Percentiles rank a stretch among this genome's conserved stretches.
Evolutionary conservation across 1,140 invertebrate species (phyloP).

Genomic region (Drosophila nasuta): DNA sequence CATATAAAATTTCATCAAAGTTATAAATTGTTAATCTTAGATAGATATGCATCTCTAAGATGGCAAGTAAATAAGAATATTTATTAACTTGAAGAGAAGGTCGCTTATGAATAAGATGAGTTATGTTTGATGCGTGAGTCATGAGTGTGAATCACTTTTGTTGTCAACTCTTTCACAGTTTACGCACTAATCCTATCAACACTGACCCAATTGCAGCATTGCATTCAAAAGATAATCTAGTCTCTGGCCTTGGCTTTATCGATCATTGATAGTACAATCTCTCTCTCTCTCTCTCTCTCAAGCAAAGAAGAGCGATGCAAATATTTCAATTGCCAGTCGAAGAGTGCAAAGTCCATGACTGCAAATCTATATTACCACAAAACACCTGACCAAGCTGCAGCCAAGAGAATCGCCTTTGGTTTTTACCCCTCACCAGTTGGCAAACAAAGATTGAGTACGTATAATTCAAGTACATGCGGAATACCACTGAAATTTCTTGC

Average conservation of each 20-base stretch:
- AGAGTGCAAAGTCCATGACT: slow-evolving; percentile 13
- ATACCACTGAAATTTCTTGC: slow-evolving; percentile 74
- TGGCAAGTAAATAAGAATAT: neutral
- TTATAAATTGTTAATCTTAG: neutral
- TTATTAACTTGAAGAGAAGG: slow-evolving; percentile 8
- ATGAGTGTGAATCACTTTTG: slow-evolving; percentile 14
- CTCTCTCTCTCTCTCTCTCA: neutral
- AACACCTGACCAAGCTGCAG: slow-evolving; percentile 5
- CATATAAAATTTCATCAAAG: too few relatives aligned
- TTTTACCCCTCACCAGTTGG: neutral
- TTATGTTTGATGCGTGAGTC: slow-evolving; percentile 2
- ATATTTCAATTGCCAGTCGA: slow-evolving; percentile 17
- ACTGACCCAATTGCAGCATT: slow-evolving; percentile 32
- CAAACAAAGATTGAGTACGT: slow-evolving; percentile 4
- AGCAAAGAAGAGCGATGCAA: slow-evolving; percentile 1
- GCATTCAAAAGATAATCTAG: slow-evolving; percentile 2
- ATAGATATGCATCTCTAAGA: neutral
- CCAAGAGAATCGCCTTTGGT: neutral
- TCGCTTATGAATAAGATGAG: neutral
- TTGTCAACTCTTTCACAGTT: slow-evolving; percentile 8
- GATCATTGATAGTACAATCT: neutral
- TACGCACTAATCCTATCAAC: slow-evolving; percentile 27
- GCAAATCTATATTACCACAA: slow-evolving; percentile 13
- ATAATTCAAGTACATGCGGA: slow-evolving; percentile 73
- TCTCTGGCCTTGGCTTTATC: slow-evolving; percentile 12